Percentiles rank a stretch among this genome's conserved stretches.
Conservation (phyloP, 2,888 invertebrate species). For the Lysandra coridon region DNA sequence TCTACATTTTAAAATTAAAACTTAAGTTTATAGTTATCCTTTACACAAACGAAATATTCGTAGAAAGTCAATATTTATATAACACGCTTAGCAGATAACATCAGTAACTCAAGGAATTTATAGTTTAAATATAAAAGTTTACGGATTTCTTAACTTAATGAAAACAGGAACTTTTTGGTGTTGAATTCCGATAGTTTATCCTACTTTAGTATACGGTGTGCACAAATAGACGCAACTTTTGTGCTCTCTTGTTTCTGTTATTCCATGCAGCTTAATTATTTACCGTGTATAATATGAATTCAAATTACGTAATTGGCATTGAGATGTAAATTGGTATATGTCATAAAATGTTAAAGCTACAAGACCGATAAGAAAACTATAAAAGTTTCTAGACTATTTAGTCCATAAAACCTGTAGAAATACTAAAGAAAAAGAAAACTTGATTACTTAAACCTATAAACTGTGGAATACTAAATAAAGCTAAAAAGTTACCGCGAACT, state of each 20-base stretch:
- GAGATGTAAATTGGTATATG: too few species aligned
- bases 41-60: neutral
- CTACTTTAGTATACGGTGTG: neutral
- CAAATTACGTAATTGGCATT: too few species aligned
- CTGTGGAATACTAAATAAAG: neutral
- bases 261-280: too few species aligned
- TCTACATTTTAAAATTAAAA: neutral
- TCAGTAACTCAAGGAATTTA: neutral
- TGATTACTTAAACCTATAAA: neutral
- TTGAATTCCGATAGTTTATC: neutral
- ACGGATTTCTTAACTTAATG: neutral
- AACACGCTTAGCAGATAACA: neutral
- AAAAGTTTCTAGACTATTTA: neutral
- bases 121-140: slow-evolving; percentile 7
- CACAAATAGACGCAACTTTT: neutral
- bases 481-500: neutral
- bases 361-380: neutral
- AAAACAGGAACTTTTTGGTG: neutral
- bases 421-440: too few species aligned
- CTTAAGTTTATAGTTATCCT: neutral
- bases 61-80: slow-evolving; percentile 8
- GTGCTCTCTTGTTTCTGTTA: too few species aligned
- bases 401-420: too few species aligned
- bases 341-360: too few species aligned
- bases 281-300: too few species aligned